phyloP scores from a whole-genome alignment of 2,113 vertebrate species.

The Lynx canadensis region DNA sequence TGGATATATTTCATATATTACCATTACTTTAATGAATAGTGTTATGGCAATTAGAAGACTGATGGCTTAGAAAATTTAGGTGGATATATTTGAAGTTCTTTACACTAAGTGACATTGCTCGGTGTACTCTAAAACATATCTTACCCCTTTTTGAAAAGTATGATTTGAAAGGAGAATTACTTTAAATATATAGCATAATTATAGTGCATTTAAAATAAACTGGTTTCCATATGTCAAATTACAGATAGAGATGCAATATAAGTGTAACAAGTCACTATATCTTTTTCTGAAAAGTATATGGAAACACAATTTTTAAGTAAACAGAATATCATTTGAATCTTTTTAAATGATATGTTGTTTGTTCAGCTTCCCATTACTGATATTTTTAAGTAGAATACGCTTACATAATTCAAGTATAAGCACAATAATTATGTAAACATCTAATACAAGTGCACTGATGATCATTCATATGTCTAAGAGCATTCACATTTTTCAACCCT shows the following conservation, averaged over 20 bases:
- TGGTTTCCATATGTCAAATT: neutral
- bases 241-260: neutral
- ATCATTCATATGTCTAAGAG: neutral
- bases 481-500: neutral
- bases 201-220: slow-evolving; percentile 15
- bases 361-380: neutral
- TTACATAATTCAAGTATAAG: neutral
- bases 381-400: neutral
- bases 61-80: slow-evolving; percentile 87
- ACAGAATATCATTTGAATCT: neutral
- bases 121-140: neutral
- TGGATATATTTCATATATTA: slow-evolving; percentile 86
- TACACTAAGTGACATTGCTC: slow-evolving; percentile 74
- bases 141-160: slow-evolving; percentile 24
- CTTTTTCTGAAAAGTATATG: neutral
- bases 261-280: neutral
- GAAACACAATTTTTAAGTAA: slow-evolving; percentile 15
- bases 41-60: slow-evolving; percentile 86
- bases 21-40: slow-evolving; percentile 86
- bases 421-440: neutral
- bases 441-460: neutral
- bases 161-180: slow-evolving; percentile 42
- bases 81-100: slow-evolving; percentile 76
- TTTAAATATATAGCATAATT: slow-evolving; percentile 4
- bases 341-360: neutral